Evolutionary conservation across 2,888 invertebrate genomes (phyloP), one percentile per base, ranked within the genome.

Genomic region (Ectemnius lituratus): DNA sequence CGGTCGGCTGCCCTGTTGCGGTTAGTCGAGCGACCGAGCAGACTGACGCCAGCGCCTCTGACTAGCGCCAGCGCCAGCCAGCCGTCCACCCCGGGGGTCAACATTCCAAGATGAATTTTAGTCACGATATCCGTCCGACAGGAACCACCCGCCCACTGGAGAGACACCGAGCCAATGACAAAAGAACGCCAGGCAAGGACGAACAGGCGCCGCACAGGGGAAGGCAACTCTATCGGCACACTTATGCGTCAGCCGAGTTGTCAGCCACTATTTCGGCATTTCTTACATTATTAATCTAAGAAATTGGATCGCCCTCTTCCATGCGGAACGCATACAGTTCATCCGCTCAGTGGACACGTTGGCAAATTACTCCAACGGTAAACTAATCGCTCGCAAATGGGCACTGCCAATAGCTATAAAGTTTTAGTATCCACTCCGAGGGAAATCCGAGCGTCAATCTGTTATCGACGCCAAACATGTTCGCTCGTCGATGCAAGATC

Each of bases 81-180:
- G 63, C 66, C 75, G 73, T 71, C 78, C 75, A 73, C 70, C 73
- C 78, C 65, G 77, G 78, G 76, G 81, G 79, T 83, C 84, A 80
- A 84, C 84, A 84, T 82, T 84, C 84, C 82, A 79, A 69, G 63
- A 79, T 75, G 68, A 84, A 84, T 81, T 83, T 84, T 73, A 79
- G 72, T 80, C 78, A 70, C 76, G 79, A 82, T 82, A 82, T 82
- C 78, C 77, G 62, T 67, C 62, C 69, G 52, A 60, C 71, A 72
- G 45, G 58, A 71, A 27, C 63, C 47, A 69, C 28, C 57, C 49
- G 45, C 27, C 46, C 69, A 23, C 23, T 60, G 57, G 47, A 49
- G 65, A 74, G 45, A 62, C 47, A 45, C 56, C 58, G 49, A 37
- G 37, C 16, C 63, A 47, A 63, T 69, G 65, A 70, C 71, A 66